Conservation (phyloP, 1,140 invertebrate species). For the Conus ventricosus region DNA sequence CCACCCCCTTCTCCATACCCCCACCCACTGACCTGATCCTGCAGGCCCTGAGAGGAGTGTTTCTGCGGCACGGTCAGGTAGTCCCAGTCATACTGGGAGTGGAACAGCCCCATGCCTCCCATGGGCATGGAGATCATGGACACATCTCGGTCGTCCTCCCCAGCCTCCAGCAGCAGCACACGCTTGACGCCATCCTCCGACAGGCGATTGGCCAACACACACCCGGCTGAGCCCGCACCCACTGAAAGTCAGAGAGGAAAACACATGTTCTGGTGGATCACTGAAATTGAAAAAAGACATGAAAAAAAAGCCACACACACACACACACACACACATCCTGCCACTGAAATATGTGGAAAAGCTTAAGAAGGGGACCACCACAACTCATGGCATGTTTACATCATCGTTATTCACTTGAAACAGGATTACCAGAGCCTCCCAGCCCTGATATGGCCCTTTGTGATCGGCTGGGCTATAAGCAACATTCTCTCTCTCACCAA, state of each 20-base stretch:
- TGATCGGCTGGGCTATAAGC: too few relatives aligned
- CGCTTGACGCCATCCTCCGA: slow-evolving; percentile 27
- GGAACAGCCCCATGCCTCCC: slow-evolving; percentile 33
- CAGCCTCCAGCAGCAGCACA: slow-evolving; percentile 45
- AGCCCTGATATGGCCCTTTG: too few relatives aligned
- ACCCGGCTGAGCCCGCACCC: slow-evolving; percentile 42
- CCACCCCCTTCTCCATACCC: not conserved
- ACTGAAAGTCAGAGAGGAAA: slow-evolving; percentile 30
- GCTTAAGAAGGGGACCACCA: too few relatives aligned
- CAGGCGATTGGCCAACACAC: slow-evolving; percentile 46
- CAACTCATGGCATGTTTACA: not conserved
- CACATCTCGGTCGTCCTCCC: slow-evolving; percentile 77
- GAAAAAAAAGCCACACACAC: not conserved
- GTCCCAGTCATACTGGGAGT: slow-evolving; percentile 34
- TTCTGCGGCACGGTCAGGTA: not conserved
- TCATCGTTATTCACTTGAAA: too few relatives aligned
- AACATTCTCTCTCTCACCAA: too few relatives aligned
- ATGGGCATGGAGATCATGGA: slow-evolving; percentile 76
- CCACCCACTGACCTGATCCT: not conserved
- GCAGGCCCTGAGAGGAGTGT: not conserved
- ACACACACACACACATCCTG: not conserved
- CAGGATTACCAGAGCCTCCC: too few relatives aligned
- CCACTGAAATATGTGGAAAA: not conserved
- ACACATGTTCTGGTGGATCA: not conserved
- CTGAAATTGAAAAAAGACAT: not conserved